These are phyloP conservation scores for Muntiacus reevesi DNA, from an alignment of 2,113 vertebrate genomes.

Conservation along the genomic window DNA sequence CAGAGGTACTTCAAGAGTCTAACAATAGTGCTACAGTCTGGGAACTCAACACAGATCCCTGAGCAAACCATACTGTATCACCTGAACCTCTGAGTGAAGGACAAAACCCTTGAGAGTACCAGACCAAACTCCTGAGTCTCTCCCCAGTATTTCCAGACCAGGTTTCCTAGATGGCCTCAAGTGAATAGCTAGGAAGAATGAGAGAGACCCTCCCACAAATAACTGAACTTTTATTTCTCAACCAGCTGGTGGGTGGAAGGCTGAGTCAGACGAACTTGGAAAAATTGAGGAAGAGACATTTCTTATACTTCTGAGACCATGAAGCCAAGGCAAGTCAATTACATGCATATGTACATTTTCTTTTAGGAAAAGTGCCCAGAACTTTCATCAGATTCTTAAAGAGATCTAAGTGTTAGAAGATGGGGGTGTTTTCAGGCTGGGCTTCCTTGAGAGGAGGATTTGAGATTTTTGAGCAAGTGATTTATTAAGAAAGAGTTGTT, in stretches of 20 bases:
- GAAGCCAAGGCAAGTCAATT: neutral
- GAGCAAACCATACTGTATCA: neutral
- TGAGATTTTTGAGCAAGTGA: neutral
- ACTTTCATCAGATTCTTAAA: neutral
- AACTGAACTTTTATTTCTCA: neutral
- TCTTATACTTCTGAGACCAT: neutral
- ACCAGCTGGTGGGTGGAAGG: neutral
- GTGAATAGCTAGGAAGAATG: neutral
- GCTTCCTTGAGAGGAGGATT: neutral
- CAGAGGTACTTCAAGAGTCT: neutral
- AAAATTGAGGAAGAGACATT: neutral
- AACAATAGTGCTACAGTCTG: fast-evolving
- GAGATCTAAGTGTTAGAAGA: neutral
- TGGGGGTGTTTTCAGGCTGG: neutral
- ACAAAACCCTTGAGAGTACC: fast-evolving
- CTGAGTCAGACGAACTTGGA: neutral
- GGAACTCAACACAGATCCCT: neutral
- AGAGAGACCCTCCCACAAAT: neutral
- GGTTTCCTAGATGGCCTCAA: neutral
- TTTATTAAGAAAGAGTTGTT: neutral
- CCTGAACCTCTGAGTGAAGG: neutral
- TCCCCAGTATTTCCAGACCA: neutral
- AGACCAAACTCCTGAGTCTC: neutral
- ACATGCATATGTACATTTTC: neutral
- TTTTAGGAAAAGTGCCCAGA: neutral